A percentile compares a stretch with the other conserved stretches of the same genome.
These are phyloP conservation scores for Peromyscus polionotus DNA, from an alignment of 2,113 vertebrate genomes.

Conservation along the genomic window DNA sequence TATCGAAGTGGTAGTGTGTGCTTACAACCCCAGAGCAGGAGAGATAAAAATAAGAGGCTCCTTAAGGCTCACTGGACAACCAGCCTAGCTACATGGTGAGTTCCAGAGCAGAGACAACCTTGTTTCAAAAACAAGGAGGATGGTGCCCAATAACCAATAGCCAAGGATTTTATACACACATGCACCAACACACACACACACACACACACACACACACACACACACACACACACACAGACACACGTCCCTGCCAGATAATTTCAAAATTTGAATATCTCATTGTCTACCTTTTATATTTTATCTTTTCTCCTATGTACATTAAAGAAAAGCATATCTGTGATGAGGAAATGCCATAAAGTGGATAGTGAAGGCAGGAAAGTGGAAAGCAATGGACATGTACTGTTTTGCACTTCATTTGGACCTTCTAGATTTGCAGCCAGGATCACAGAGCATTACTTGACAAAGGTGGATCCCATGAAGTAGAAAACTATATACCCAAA, in stretches of 20 bases:
- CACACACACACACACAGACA: not conserved
- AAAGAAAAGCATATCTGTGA: not conserved
- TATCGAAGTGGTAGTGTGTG: not conserved
- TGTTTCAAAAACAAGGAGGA: not conserved
- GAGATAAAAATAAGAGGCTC: not conserved
- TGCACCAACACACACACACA: not conserved
- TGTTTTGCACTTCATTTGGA: not conserved
- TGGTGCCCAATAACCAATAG: not conserved
- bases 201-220: not conserved
- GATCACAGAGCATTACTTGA: not conserved
- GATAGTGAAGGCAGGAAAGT: not conserved
- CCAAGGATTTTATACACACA: not conserved
- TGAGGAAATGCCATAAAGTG: not conserved
- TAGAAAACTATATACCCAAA: not conserved
- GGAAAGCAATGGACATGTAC: not conserved
- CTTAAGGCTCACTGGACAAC: not conserved
- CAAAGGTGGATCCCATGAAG: not conserved
- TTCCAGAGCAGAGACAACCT: not conserved
- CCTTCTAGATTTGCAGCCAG: not conserved
- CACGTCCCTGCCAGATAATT: not conserved
- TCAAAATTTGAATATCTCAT: constrained; percentile 30
- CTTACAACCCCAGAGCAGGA: not conserved
- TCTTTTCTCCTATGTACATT: not conserved
- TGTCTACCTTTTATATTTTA: constrained; percentile 13
- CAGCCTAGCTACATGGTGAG: too few relatives aligned